Evolutionary conservation across 1,140 invertebrate species (phyloP).

Genomic region (Drosophila sechellia): DNA sequence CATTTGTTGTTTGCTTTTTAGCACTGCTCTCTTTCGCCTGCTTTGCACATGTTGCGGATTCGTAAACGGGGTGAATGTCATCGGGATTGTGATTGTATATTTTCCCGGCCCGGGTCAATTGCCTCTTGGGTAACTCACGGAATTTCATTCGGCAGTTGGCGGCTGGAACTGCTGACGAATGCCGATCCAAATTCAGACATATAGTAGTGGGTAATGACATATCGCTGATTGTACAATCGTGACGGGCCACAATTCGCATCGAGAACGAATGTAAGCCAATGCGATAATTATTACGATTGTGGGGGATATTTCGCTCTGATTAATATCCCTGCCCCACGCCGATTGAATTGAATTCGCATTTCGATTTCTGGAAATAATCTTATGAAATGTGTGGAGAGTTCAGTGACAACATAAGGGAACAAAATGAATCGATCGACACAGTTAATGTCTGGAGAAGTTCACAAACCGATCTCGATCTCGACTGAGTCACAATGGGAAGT

Average conservation of each 20-base stretch:
- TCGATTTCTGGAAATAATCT: conserved; percentile 18
- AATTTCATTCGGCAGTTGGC: conserved; percentile 60
- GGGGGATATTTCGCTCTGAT: conserved; percentile 17
- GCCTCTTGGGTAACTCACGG: conserved; percentile 63
- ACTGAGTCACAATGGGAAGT: conserved; percentile 41
- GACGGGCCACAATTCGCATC: conserved; percentile 39
- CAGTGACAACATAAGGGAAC: background rate
- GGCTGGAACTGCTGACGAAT: conserved; percentile 67
- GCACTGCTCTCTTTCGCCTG: conserved; percentile 24
- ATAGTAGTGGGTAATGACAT: conserved; percentile 23
- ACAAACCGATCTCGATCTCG: background rate
- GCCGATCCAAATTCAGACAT: conserved; percentile 46
- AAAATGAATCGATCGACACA: conserved; percentile 30
- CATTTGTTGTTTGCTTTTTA: conserved; percentile 22
- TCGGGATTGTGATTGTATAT: conserved; percentile 74
- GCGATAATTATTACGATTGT: conserved; percentile 31
- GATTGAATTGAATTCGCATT: conserved; percentile 17
- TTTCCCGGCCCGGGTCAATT: conserved; percentile 66
- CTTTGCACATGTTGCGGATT: conserved; percentile 60
- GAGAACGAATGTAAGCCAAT: conserved; percentile 52
- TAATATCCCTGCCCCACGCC: conserved; percentile 12
- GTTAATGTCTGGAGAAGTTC: conserved; percentile 17
- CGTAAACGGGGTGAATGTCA: conserved; percentile 82
- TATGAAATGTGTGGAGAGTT: conserved; percentile 22
- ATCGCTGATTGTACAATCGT: conserved; percentile 72